Percentiles rank a stretch among this genome's conserved stretches.
Conservation (phyloP, 37 sponge, comb jelly and placozoan species). For the Ianthella basta region DNA sequence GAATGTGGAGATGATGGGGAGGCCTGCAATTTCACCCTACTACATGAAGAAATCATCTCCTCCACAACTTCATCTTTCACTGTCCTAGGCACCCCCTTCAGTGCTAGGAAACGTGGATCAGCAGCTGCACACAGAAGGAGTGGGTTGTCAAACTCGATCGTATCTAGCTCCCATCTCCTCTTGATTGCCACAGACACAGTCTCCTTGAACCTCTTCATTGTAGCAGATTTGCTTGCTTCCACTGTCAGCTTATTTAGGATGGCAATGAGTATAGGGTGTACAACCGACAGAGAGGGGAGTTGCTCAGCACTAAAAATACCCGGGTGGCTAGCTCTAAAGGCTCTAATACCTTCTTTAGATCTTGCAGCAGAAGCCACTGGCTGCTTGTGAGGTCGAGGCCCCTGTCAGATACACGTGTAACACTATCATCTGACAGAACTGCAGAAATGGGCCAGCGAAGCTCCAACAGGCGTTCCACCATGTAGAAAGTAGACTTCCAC, state of each 20-base stretch:
- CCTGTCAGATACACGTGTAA: slow-evolving; percentile 20
- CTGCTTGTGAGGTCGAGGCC: slow-evolving; percentile 27
- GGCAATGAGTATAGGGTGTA: too few species aligned
- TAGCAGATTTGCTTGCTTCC: too few species aligned
- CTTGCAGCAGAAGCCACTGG: slow-evolving; percentile 17
- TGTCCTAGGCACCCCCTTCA: not conserved
- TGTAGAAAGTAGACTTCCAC: too few species aligned
- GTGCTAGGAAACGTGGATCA: not conserved
- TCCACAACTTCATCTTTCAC: not conserved
- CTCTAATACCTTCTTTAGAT: slow-evolving; percentile 6
- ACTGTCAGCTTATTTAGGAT: too few species aligned
- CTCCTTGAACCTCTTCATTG: too few species aligned
- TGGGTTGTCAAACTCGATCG: not conserved
- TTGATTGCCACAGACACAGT: not conserved
- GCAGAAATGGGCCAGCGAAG: slow-evolving; percentile 34
- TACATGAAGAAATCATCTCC: not conserved
- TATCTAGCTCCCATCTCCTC: not conserved
- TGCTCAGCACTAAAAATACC: not conserved
- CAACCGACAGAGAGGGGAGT: too few species aligned
- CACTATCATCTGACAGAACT: slow-evolving; percentile 43
- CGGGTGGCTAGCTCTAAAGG: slow-evolving; percentile 33
- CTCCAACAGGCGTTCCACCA: slow-evolving; percentile 34
- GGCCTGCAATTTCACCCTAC: not conserved
- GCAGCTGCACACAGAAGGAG: not conserved
- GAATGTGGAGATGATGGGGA: not conserved